Evolutionary conservation across 2,888 invertebrate genomes (phyloP), one percentile per base, ranked within the genome.

Genomic region (Leucoma salicis): DNA sequence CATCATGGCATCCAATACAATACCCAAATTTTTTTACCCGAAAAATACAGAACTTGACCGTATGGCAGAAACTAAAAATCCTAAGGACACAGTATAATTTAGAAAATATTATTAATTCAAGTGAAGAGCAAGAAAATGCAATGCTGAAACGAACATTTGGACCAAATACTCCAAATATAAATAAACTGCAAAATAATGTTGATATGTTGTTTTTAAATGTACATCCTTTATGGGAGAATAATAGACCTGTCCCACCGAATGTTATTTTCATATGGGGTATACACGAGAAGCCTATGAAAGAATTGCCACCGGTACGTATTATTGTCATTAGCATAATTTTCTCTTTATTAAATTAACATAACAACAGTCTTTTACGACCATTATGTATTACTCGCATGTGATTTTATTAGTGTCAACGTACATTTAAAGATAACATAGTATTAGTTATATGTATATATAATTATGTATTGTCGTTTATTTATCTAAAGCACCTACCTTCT

Each of bases 1-100:
- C 65, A n/a, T 53, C 69, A 0, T 39, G 14, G 2, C 70, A 77
- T 46, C 73, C 70, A 0, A 6, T 72, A 2, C 31, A 77, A 0
- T 70, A 70, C 35, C 61, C 72, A 29, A 6, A 15, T 0, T 0
- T 24, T 1, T 14, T 34, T 0, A 35, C 42, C 8, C 46, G 39
- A 33, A 45, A 36, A 34, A 8, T 53, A 3, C 6, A 56, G 5
- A 56, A 58, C n/a, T 39, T 58, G 0, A 46, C 42, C 0, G n/a
- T 44, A 10, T 56, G 50, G 57, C 57, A 58, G 10, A 58, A 58
- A 39, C n/a, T 59, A 1, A 10, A 14, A 0, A 39, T 42, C 8
- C 2, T 59, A 2, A 50, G 43, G 13, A 32, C 41, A n/a, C 6
- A 14, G 3, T 46, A 42, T 12, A 34, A 8, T 13, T 14, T 37